Conservation (phyloP, 2,797 vertebrate species). For the Danio kyathit region DNA sequence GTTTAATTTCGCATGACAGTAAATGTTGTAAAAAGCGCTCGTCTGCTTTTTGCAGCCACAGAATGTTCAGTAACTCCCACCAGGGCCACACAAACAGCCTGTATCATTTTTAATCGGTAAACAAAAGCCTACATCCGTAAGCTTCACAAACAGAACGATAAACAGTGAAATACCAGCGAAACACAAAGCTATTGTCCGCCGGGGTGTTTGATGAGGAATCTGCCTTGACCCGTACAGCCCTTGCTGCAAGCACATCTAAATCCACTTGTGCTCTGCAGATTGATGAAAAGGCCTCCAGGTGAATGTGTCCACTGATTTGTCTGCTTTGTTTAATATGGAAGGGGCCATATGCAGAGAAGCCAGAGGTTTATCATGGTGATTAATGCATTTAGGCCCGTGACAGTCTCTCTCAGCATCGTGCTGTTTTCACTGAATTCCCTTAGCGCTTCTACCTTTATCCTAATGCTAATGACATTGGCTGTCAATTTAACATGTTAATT, state of each 20-base stretch:
- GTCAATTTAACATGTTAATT: slow-evolving; percentile 24
- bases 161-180: slow-evolving; percentile 11
- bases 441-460: not conserved
- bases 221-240: not conserved
- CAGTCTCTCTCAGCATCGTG: not conserved
- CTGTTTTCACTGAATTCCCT: slow-evolving; percentile 29
- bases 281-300: slow-evolving; percentile 36
- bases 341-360: slow-evolving; percentile 18
- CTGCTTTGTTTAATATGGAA: slow-evolving; percentile 41
- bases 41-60: slow-evolving; percentile 12
- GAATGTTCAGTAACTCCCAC: slow-evolving; percentile 8
- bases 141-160: slow-evolving; percentile 28
- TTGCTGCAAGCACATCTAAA: slow-evolving; percentile 31
- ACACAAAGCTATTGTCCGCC: slow-evolving; percentile 27
- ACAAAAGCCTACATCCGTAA: slow-evolving; percentile 47
- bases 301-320: slow-evolving; percentile 39
- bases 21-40: slow-evolving; percentile 36
- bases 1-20: slow-evolving; percentile 47
- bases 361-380: slow-evolving; percentile 28
- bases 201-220: slow-evolving; percentile 30
- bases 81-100: slow-evolving; percentile 22
- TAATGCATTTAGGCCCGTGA: slow-evolving; percentile 31
- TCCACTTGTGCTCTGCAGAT: slow-evolving; percentile 29
- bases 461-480: slow-evolving; percentile 21
- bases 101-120: slow-evolving; percentile 46